Evolutionary conservation across 2,113 vertebrate species (phyloP).

Genomic region (Seriola dumerili): DNA sequence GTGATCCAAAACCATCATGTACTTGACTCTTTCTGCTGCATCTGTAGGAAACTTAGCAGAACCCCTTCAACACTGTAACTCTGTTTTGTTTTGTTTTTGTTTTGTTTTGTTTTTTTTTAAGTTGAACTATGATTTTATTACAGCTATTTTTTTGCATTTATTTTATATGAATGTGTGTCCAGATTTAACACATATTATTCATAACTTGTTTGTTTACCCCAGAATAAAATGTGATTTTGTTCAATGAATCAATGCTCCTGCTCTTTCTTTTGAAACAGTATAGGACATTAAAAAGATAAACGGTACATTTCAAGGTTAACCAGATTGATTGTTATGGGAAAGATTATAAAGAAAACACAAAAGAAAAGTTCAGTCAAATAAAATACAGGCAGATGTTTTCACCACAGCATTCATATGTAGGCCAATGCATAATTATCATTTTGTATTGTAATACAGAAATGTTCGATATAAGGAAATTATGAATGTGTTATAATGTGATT

Average conservation of each 20-base stretch:
- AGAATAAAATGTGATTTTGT: constrained; percentile 67
- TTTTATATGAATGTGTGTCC: constrained; percentile 40
- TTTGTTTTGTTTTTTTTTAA: constrained; percentile 32
- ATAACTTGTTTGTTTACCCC: constrained; percentile 26
- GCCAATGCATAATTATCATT: no score
- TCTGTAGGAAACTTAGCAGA: constrained; percentile 12
- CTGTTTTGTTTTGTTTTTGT: not conserved
- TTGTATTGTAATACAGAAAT: not conserved
- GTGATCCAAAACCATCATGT: constrained; percentile 60
- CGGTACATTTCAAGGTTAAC: not conserved
- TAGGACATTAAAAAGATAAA: not conserved
- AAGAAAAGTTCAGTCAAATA: not conserved
- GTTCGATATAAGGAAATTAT: no score
- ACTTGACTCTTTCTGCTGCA: constrained; percentile 1
- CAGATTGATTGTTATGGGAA: not conserved
- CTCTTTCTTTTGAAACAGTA: not conserved
- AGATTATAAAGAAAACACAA: not conserved
- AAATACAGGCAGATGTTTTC: not conserved
- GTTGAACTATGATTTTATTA: constrained; percentile 35
- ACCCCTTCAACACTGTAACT: constrained; percentile 5
- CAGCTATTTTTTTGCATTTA: constrained; percentile 30
- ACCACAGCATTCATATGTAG: no score
- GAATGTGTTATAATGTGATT: no score
- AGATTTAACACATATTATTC: constrained; percentile 31
- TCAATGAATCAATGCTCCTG: constrained; percentile 2